phyloP scores from a whole-genome alignment of 2,888 invertebrate species.

The Nomada ferruginata region DNA sequence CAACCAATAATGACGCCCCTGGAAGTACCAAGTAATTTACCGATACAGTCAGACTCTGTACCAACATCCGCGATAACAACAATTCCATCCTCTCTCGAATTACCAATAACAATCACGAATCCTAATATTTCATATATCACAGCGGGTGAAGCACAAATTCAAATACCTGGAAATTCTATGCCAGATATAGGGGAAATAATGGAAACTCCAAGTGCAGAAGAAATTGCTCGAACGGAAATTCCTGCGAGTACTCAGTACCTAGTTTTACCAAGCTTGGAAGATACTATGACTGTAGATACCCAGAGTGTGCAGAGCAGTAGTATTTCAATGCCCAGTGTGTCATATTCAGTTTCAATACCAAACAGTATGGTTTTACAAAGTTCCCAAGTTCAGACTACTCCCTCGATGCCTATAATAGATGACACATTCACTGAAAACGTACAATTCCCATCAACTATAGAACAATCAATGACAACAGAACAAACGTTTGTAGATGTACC shows the following conservation, averaged over 20 bases:
- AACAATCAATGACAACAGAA: conserved; percentile 62
- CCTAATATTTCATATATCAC: conserved; percentile 86
- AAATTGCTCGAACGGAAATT: conserved; percentile 66
- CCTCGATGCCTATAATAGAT: conserved; percentile 83
- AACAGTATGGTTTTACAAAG: conserved; percentile 74
- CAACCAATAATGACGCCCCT: conserved; percentile 94
- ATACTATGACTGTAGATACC: conserved; percentile 69
- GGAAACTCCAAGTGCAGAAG: conserved; percentile 63
- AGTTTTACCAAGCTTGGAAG: conserved; percentile 75
- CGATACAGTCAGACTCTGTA: conserved; percentile 82
- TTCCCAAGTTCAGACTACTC: conserved; percentile 77
- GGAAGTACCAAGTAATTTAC: conserved; percentile 88
- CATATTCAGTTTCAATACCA: conserved; percentile 80
- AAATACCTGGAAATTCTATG: conserved; percentile 79
- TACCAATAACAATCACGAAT: conserved; percentile 91
- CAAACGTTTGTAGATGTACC: conserved; percentile 72
- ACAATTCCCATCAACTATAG: conserved; percentile 67
- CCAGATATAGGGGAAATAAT: conserved; percentile 80
- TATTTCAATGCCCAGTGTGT: conserved; percentile 68
- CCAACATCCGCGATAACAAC: conserved; percentile 83
- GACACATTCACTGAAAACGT: conserved; percentile 77
- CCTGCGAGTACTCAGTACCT: conserved; percentile 75
- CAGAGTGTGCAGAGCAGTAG: conserved; percentile 60
- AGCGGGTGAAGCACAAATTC: conserved; percentile 70
- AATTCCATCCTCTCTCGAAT: conserved; percentile 89